A percentile compares a stretch with the other conserved stretches of the same genome.
These are phyloP conservation scores for Euura saliciscinereae DNA, from an alignment of 1,140 invertebrate species.

Conservation along the genomic window DNA sequence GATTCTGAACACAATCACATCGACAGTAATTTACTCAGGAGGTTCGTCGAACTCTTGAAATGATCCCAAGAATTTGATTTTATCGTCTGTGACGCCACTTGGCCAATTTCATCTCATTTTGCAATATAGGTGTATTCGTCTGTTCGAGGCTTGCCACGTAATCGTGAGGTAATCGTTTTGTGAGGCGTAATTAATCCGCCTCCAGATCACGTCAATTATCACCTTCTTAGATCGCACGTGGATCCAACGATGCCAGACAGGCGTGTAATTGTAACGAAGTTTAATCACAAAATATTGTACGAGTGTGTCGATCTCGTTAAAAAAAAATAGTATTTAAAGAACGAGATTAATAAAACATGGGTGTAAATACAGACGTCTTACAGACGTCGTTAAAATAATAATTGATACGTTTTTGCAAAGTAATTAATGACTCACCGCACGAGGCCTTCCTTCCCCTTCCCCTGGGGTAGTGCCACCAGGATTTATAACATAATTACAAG, in stretches of 20 bases:
- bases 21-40: too few species aligned
- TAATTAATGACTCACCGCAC: not conserved
- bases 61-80: too few species aligned
- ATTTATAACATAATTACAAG: conserved; percentile 4
- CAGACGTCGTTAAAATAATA: not conserved
- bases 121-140: too few species aligned
- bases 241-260: not conserved
- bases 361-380: not conserved
- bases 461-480: not conserved
- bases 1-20: too few species aligned
- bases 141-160: too few species aligned
- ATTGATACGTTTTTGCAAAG: not conserved
- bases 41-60: too few species aligned
- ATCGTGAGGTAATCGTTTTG: too few species aligned
- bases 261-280: not conserved
- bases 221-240: not conserved
- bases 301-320: not conserved
- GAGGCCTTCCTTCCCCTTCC: not conserved
- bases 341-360: not conserved
- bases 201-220: conserved; percentile 4
- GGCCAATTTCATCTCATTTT: too few species aligned
- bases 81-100: too few species aligned
- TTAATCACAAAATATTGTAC: too few species aligned
- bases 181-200: not conserved
- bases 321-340: not conserved